A percentile compares a stretch with the other conserved stretches of the same genome.
These are phyloP conservation scores for Centropristis striata DNA, from an alignment of 2,113 vertebrate genomes.

Conservation along the genomic window DNA sequence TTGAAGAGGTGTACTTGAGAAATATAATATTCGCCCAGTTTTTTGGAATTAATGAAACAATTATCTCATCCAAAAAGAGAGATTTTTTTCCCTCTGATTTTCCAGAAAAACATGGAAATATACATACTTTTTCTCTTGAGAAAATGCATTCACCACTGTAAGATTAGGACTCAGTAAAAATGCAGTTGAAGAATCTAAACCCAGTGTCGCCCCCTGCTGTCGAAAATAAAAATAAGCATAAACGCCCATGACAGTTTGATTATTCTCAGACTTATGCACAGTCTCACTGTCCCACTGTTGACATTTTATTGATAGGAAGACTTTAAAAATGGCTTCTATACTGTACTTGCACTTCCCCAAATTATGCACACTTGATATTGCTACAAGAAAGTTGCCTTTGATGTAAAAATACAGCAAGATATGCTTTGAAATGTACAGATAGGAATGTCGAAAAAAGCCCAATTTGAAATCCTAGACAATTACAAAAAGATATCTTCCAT, in stretches of 20 bases:
- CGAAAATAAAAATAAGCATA: not conserved
- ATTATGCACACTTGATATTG: slow-evolving; percentile 77
- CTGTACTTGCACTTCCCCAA: slow-evolving; percentile 72
- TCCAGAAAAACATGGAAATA: too few relatives aligned
- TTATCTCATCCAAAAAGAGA: too few relatives aligned
- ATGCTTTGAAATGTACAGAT: slow-evolving; percentile 83
- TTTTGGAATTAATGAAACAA: too few relatives aligned
- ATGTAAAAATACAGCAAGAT: slow-evolving; percentile 76
- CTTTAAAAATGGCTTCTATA: slow-evolving; percentile 46
- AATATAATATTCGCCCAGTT: too few relatives aligned
- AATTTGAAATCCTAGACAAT: slow-evolving; percentile 43
- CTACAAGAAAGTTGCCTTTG: slow-evolving; percentile 71
- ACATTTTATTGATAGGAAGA: slow-evolving; percentile 37
- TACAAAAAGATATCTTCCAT: slow-evolving; percentile 30
- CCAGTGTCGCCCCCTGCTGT: slow-evolving; percentile 46
- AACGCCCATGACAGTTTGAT: not conserved
- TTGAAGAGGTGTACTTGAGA: too few relatives aligned
- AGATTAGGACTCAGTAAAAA: slow-evolving; percentile 5
- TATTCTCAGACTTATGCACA: slow-evolving; percentile 29
- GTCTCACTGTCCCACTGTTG: slow-evolving; percentile 28
- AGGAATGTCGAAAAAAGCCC: slow-evolving; percentile 65
- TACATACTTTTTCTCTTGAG: too few relatives aligned
- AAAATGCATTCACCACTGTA: too few relatives aligned
- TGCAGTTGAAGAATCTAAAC: not conserved
- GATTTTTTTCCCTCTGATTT: too few relatives aligned